Evolutionary conservation across 2,888 invertebrate species (phyloP), one percentile per base, ranked within the genome.

Genomic region (Nezara viridula): DNA sequence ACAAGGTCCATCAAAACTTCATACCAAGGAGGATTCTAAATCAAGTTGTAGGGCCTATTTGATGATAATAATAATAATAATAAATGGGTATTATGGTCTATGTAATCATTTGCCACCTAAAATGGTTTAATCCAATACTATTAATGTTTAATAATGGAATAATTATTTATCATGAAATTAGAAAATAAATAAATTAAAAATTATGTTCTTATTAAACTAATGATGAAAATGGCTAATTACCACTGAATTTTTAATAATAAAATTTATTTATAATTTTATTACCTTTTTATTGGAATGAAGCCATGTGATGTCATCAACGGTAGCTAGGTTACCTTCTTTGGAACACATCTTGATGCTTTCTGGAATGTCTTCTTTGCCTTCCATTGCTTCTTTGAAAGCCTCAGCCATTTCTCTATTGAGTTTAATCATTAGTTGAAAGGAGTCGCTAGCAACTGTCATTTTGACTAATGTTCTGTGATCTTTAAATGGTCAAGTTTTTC

Each of bases 261-360:
- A 60, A 5, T 60, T 27, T 3, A 5, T 60, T 27, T 14, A 27
- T 27, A 0, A 60, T 60, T 60, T 32, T 2, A 27, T 73, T 21
- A 91, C 44, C 91, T 91, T 91, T 66, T 90, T 60, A 96, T 95
- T 93, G 73, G 92, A 91, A 91, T 95, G 95, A 14, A 96, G 91
- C 96, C 96, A 96, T 91, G 94, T 94, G 89, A 96, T 93, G 92
- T 96, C 96, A 81, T 94, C 92, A 14, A 95, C 90, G 90, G 91
- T 92, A 81, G 95, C 92, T 40, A 93, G 91, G 88, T 92, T 92
- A 86, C 91, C 91, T 32, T 91, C 91, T 66, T 91, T 60, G 50
- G 90, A 90, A 89, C 92, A 89, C 50, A 44, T 66, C 77, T 73
- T 81, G n/a, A 90, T 85, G 50, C 73, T 87, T 10, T 66, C 81